Base-by-base conservation (phyloP, 1,140 invertebrate species). In the Bombyx mori region DNA sequence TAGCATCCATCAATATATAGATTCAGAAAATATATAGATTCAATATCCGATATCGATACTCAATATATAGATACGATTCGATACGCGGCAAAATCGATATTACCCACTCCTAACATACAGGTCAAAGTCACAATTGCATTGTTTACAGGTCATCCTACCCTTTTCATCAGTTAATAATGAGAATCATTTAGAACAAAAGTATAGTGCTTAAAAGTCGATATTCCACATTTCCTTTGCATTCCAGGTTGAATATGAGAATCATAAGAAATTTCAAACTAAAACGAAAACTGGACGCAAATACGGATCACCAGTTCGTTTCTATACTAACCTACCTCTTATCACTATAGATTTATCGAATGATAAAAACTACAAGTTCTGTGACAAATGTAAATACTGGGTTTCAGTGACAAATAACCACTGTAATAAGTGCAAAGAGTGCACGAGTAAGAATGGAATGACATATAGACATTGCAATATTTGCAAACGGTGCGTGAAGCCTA, bases 231-330 rank as follows among this genome's bases (percentile, higher is more conserved):
- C 69, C 86, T 48, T 55, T 57, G 26, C 48, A 35, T 69, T 66
- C 50, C 62, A 88, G 87, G 76, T 88, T n/a, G 80, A 82, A 62
- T 94, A 94, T 69, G 91, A 92, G 49, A 94, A 94, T 75, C 93
- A 94, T 79, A 85, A 89, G 35, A 86, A 91, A 48, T 94, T 94
- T 75, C 83, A 90, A 57, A 89, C 90, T 58, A 88, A 86, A 22
- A 54, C 54, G 26, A 77, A 85, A 10, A 89, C 85, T 46, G 87
- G 86, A 22, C 88, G 86, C 10, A 89, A 89, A 62, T 65, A 73
- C 7, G 83, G 93, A 0, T 96, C 95, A 0, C 94, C 94, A 4
- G 93, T 97, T 8, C 89, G 96, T 42, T 92, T 97, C 60, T 97
- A 96, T 71, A 97, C 95, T 3, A 97, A 97, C 83, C 83, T 96